Evolutionary conservation across 2,888 invertebrate genomes (phyloP), one percentile per base, ranked within the genome.

Genomic region (Eupeodes latifasciatus): DNA sequence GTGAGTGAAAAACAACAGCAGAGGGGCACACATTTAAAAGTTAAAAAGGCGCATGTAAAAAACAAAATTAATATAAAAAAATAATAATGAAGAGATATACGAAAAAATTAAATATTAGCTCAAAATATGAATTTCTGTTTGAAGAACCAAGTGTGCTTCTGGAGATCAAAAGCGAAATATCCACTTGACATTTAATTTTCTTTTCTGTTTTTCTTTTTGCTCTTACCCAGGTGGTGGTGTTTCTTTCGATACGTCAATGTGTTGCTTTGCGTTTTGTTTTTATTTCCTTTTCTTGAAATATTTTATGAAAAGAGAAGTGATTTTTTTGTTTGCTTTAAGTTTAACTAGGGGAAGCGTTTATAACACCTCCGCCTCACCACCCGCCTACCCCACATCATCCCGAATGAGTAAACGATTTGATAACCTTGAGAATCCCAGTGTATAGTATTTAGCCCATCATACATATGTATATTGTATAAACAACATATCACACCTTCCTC

Each of bases 131-230:
- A 77, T 72, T 59, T 71, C 40, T 76, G 27, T 80, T 87, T 74
- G 49, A 61, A 55, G 34, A 74, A 40, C 36, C 51, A 27, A 67
- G 61, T 71, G 19, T 27, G 40, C 61, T 62, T 16, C 44, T 16
- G 55, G 12, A 71, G 61, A 74, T 61, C 66, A 74, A 61, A 74
- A 77, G 75, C 66, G 61, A 67, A 76, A 66, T 76, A 81, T 47
- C 80, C 80, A 72, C 76, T 83, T 84, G 87, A 88, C 80, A 84
- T 80, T 81, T 77, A 84, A 80, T 87, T 83, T 77, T 67, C 78
- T 40, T 11, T 67, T 57, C 75, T 74, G 69, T 44, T 84, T 53
- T 16, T 67, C 61, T 81, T 76, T 14, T 47, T 64, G 9, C 40
- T 5, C 40, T 62, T 76, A 82, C 59, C 67, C 78, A 71, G 66